Conservation (phyloP, 2,113 vertebrate species). For the Cryptoleucopteryx plumbea region DNA sequence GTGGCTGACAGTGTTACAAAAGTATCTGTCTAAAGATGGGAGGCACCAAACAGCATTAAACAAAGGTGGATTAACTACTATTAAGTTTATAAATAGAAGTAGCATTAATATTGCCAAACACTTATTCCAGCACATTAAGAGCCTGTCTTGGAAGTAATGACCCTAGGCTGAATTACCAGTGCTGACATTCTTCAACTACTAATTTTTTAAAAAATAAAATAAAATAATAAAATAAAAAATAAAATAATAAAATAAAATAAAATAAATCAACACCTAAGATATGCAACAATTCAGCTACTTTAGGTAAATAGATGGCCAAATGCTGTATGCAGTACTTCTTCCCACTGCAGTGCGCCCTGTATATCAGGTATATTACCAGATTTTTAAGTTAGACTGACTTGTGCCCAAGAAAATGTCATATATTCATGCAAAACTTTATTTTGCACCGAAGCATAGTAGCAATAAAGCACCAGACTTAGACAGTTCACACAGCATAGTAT, state of each 20-base stretch:
- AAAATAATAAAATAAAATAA: too few species aligned
- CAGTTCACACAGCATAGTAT: not conserved
- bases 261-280: not conserved
- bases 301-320: not conserved
- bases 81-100: not conserved
- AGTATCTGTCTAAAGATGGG: not conserved
- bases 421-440: not conserved
- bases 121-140: not conserved
- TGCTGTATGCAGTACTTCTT: not conserved
- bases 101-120: not conserved
- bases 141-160: not conserved
- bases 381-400: not conserved
- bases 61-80: not conserved
- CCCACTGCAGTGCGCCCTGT: not conserved
- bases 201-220: not conserved
- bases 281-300: not conserved
- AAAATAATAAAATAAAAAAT: not conserved
- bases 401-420: fast-evolving
- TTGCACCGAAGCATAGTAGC: not conserved
- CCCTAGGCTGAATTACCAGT: not conserved
- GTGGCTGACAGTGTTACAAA: not conserved
- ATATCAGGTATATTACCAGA: not conserved
- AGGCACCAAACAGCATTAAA: not conserved
- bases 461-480: not conserved
- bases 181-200: not conserved